These are phyloP conservation scores for Folsomia candida DNA, from an alignment of 2,888 invertebrate genomes.

Conservation along the genomic window DNA sequence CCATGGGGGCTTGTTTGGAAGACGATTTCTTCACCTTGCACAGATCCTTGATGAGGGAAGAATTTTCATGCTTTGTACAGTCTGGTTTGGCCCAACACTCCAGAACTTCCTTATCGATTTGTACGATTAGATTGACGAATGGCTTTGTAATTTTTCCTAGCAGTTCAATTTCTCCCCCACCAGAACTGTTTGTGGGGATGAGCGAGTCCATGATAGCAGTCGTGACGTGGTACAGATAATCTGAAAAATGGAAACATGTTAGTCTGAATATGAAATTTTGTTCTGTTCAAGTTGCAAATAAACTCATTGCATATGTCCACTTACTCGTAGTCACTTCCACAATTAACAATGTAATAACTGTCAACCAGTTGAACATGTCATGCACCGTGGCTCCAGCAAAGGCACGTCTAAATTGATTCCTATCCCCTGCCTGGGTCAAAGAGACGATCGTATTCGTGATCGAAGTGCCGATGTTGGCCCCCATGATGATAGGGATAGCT, in stretches of 20 bases:
- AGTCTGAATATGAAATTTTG: too few relatives aligned
- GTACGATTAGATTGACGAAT: constrained; percentile 55
- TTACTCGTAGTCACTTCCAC: constrained; percentile 56
- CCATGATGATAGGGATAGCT: constrained; percentile 59
- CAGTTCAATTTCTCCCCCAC: constrained; percentile 52
- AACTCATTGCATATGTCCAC: constrained; percentile 1
- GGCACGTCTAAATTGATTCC: constrained; percentile 58
- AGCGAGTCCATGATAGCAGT: constrained; percentile 52
- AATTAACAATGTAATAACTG: constrained; percentile 58
- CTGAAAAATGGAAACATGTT: constrained; percentile 34
- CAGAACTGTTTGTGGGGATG: constrained; percentile 46
- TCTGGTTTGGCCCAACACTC: constrained; percentile 54
- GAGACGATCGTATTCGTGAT: constrained; percentile 60
- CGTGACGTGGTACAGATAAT: constrained; percentile 54
- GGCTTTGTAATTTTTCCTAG: constrained; percentile 56
- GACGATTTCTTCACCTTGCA: constrained; percentile 46
- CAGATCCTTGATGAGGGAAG: constrained; percentile 53
- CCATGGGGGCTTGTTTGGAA: too few relatives aligned
- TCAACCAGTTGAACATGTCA: constrained; percentile 61
- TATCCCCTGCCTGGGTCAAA: constrained; percentile 54
- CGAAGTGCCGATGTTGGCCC: constrained; percentile 60
- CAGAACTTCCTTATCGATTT: constrained; percentile 55
- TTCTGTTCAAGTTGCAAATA: too few relatives aligned
- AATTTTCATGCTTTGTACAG: constrained; percentile 50
- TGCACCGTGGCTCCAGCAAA: constrained; percentile 61